Base-by-base conservation (phyloP, 2,113 vertebrate genomes). In the Onychostruthus taczanowskii region DNA sequence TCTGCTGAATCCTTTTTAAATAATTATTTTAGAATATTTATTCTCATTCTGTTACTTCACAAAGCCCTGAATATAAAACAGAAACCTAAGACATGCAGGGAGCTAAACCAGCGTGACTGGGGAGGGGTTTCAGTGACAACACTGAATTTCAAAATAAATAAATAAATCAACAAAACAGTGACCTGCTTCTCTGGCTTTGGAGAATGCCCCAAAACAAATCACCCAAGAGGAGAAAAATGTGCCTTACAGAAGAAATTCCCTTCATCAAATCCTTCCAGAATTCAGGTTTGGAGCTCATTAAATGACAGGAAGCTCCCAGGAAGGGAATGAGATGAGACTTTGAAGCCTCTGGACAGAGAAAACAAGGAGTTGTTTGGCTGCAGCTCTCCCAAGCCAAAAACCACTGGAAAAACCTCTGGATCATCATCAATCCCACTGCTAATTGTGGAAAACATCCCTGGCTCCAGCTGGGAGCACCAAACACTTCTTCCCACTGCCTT, bases 381-480 rank as follows among this genome's bases (percentile, higher is more conserved):
- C 80, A 87, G 77, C 26, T 56, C 35, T 73, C 44, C 33, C 28
- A 41, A 61, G 80, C n/a, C 90, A 91, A 75, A 88, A 87, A 56
- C 33, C 72, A 86, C 6, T 89, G 86, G 84, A 69, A 73, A 88
- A 89, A 39, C 43, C 78, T 81, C 1, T 90, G 86, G 87, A 89
- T 58, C 63, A 21, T 55, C 86, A 96, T 94, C 77, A 96, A 18
- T 87, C 84, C 70, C 53, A 30, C n/a, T 66, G 67, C 13, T 70
- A 88, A 58, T 76, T 83, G 84, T 66, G 66, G 75, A 61, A 70
- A 94, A 75, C 87, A 92, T 46, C 73, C 70, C 44, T 35, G 55
- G 46, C 87, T 89, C 84, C 90, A 91, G 84, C 81, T 94, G 90
- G 8, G 43, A 96, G 61, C 37, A 88, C 58, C 77, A 87, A 68